A percentile compares a stretch with the other conserved stretches of the same genome.
phyloP scores from a whole-genome alignment of 2,113 vertebrate genomes.

The Phaetusa simplex region DNA sequence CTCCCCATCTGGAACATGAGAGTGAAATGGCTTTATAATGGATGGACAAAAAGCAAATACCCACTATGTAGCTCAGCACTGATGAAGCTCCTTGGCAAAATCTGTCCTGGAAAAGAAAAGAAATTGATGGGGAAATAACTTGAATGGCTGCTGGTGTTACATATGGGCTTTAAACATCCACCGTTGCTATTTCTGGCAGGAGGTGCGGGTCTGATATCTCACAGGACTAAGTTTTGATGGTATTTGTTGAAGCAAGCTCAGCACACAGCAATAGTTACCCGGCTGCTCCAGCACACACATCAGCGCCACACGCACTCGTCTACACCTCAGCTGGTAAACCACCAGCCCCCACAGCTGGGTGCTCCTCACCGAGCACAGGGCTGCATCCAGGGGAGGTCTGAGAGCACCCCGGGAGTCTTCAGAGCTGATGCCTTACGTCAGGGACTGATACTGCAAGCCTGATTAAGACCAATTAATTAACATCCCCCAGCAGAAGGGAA shows the following conservation, averaged over 20 bases:
- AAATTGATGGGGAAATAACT: background rate
- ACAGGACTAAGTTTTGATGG: accelerated
- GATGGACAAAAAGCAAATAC: background rate
- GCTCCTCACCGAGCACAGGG: background rate
- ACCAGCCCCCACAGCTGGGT: background rate
- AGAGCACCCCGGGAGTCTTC: background rate
- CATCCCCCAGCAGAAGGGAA: background rate
- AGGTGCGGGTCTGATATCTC: background rate
- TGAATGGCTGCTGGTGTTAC: background rate
- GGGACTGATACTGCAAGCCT: background rate
- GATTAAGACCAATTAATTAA: background rate
- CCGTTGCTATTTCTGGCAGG: background rate
- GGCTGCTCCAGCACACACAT: background rate
- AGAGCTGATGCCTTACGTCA: background rate
- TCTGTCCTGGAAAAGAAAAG: background rate
- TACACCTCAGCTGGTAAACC: background rate
- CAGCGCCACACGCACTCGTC: accelerated
- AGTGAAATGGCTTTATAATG: background rate
- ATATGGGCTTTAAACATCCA: background rate
- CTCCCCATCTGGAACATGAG: background rate
- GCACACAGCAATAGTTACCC: background rate
- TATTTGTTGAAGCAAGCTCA: background rate
- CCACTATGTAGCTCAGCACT: background rate
- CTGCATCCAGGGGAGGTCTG: background rate
- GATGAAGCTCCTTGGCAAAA: background rate